phyloP scores from a whole-genome alignment of 2,113 vertebrate species.

The Orycteropus afer region DNA sequence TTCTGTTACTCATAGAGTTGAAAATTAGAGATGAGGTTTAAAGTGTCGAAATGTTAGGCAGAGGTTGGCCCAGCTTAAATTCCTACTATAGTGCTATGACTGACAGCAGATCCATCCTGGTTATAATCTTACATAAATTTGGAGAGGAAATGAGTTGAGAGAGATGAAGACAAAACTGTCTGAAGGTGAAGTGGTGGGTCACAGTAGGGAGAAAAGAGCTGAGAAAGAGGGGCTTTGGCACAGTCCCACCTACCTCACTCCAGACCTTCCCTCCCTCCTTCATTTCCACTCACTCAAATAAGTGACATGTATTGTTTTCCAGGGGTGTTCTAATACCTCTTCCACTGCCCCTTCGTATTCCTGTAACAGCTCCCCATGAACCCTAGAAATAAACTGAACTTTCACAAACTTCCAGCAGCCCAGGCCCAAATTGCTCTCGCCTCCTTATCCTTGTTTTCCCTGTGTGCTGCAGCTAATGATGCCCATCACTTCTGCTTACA shows the following conservation, averaged over 20 bases:
- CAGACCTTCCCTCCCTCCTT: not conserved
- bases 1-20: no score
- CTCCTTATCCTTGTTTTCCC: not conserved
- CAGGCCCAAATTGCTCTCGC: not conserved
- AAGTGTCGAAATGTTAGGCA: not conserved
- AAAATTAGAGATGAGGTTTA: slow-evolving; percentile 38
- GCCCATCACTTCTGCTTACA: not conserved
- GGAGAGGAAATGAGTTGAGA: not conserved
- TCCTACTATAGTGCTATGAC: not conserved
- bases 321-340: not conserved
- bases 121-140: not conserved
- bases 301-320: not conserved
- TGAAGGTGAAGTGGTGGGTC: not conserved
- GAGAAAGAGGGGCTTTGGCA: not conserved
- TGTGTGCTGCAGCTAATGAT: not conserved
- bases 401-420: not conserved
- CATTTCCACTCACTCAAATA: not conserved
- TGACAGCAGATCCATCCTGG: not conserved
- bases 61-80: not conserved
- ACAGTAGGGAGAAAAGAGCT: no score
- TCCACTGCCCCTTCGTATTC: not conserved
- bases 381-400: not conserved
- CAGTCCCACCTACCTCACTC: fast-evolving
- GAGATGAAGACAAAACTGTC: not conserved
- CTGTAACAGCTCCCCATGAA: not conserved